These are phyloP conservation scores for Apaloderma vittatum DNA, from an alignment of 2,113 vertebrate genomes.

Conservation along the genomic window DNA sequence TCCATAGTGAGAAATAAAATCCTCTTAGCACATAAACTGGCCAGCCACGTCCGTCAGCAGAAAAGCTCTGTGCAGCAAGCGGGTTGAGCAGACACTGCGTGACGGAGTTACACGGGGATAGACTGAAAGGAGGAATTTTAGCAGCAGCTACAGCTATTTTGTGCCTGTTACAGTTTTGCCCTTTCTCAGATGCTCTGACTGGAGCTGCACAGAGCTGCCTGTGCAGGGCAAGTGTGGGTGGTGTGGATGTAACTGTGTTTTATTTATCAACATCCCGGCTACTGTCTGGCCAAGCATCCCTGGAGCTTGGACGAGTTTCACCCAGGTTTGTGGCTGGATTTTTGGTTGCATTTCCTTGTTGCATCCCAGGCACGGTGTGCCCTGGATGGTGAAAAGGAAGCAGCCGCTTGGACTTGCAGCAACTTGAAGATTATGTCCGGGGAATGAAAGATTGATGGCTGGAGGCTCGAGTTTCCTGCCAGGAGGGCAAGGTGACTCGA, in stretches of 20 bases:
- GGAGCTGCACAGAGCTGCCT: background rate
- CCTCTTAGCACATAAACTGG: background rate
- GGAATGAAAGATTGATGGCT: constrained; percentile 76
- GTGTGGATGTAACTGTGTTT: background rate
- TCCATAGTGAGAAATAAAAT: constrained; percentile 11
- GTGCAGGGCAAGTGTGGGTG: background rate
- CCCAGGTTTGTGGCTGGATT: background rate
- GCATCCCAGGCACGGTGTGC: background rate
- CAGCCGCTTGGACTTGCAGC: background rate
- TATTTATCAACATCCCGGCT: background rate
- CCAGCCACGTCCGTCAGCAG: background rate
- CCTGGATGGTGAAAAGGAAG: background rate
- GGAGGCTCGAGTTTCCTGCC: constrained; percentile 31
- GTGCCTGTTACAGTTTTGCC: background rate
- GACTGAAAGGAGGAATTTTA: background rate
- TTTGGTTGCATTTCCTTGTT: background rate
- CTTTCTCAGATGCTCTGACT: background rate
- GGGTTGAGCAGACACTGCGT: fast-evolving
- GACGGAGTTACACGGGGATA: background rate
- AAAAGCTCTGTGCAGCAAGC: background rate
- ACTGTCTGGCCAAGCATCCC: background rate
- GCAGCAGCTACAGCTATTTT: background rate
- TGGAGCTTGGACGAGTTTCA: background rate
- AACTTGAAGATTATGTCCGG: constrained; percentile 5
- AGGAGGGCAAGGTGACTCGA: background rate